Base-by-base conservation (phyloP, 2,113 vertebrate genomes). In the Laticauda colubrina region DNA sequence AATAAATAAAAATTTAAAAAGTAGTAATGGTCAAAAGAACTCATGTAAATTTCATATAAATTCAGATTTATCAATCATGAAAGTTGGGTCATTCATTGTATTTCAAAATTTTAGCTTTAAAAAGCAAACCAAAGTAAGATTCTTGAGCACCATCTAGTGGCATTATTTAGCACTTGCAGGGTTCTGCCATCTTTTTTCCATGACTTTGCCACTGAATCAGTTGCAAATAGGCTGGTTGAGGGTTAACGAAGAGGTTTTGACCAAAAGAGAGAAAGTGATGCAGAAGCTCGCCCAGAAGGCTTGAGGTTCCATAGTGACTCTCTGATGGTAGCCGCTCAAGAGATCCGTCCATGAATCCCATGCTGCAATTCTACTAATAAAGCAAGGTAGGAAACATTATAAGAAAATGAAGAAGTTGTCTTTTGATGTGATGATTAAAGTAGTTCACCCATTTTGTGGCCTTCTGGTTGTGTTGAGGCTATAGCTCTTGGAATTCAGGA, bases 131-230 rank as follows among this genome's bases (percentile, higher is more conserved):
- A 10, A 43, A 21, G 23, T 88, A n/a, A 75, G 3, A 1, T 91
- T 94, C n/a, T 54, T 88, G 94, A 91, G 91, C n/a, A 81, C 56
- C 29, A 9, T 86, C 56, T 48, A 4, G 91, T 81, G 11, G 12
- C 5, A 29, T 10, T 11, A 91, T 69, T 93, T 91, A 61, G 85
- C 48, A 54, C 55, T 55, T 5, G 2, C 34, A 89, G 34, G 34
- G 87, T 91, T 91, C 91, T 94, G 53, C 85, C 18, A 34, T 55
- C 51, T 53, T 54, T 53, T 54, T 88, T 5, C 9, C 14, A 55
- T 20, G 39, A 8, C 24, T 87, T 39, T 75, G n/a, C 53, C 53
- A 92, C 91, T 93, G 69, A 90, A 94, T 94, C 92, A 93, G 59
- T 8, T 43, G 53, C 93, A 96, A 54, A 15, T 91, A 7, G 87